A percentile compares a stretch with the other conserved stretches of the same genome.
Conservation (phyloP, 2,113 vertebrate genomes). For the Datnioides undecimradiatus region DNA sequence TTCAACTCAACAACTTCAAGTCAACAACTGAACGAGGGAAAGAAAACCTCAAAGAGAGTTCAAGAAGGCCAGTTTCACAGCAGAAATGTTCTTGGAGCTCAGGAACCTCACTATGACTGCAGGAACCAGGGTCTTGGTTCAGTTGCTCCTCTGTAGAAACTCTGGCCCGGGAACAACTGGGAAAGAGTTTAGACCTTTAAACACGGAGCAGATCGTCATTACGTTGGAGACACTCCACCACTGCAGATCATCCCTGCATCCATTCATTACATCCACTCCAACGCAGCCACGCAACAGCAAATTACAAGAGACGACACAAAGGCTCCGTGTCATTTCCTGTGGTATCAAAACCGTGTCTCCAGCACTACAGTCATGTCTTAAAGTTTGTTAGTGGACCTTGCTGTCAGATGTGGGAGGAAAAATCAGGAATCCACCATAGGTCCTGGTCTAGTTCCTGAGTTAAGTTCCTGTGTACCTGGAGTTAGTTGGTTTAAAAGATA, state of each 20-base stretch:
- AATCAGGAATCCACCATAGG: not conserved
- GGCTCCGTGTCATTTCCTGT: not conserved
- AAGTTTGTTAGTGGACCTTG: not conserved
- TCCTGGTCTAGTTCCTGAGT: not conserved
- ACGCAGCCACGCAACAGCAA: not conserved
- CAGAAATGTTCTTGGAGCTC: not conserved
- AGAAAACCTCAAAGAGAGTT: not conserved
- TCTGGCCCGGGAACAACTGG: not conserved
- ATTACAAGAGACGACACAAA: not conserved
- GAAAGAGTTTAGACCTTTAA: too few relatives aligned
- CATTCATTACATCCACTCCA: not conserved
- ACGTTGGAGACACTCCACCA: not conserved
- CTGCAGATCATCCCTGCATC: too few relatives aligned
- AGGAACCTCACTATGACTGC: not conserved
- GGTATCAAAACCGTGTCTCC: not conserved
- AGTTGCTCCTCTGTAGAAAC: too few relatives aligned
- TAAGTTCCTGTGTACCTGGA: not conserved
- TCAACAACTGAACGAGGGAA: slow-evolving; percentile 10
- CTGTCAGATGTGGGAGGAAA: not conserved
- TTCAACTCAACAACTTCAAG: slow-evolving; percentile 8
- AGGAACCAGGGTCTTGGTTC: not conserved
- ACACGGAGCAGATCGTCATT: not conserved
- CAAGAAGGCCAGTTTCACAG: not conserved
- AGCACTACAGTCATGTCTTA: not conserved
- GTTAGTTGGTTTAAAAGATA: not conserved